These are phyloP conservation scores for Anthonomus grandis DNA, from an alignment of 1,140 invertebrate genomes.

Conservation along the genomic window DNA sequence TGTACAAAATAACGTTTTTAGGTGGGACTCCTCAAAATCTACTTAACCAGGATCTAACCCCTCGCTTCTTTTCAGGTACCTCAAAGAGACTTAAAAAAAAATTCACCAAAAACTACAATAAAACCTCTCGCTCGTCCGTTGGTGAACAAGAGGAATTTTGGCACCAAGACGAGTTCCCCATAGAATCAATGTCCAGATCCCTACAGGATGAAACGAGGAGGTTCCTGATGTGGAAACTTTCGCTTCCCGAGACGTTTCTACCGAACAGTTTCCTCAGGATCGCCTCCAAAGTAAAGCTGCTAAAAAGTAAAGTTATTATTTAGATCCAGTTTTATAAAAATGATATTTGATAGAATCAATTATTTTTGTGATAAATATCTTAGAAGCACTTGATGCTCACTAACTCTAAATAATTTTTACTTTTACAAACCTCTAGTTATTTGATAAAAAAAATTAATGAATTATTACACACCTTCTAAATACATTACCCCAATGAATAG, in stretches of 20 bases:
- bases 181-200: constrained; percentile 67
- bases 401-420: no score
- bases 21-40: no score
- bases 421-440: no score
- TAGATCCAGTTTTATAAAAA: no score
- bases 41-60: no score
- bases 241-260: constrained; percentile 67
- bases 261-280: constrained; percentile 66
- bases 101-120: constrained; percentile 55
- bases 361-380: no score
- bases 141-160: not conserved
- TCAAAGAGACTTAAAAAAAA: constrained; percentile 61
- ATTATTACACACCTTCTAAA: no score
- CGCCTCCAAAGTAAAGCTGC: constrained; percentile 65
- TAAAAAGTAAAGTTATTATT: no score
- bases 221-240: constrained; percentile 69
- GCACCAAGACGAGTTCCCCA: constrained; percentile 50
- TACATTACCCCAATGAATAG: no score
- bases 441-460: no score
- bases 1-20: constrained; percentile 73
- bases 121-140: not conserved
- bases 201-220: constrained; percentile 64
- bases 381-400: no score
- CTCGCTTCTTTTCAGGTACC: constrained; percentile 66
- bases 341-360: no score